Conservation (phyloP, 2,797 vertebrate species). For the Vireo griseus region DNA sequence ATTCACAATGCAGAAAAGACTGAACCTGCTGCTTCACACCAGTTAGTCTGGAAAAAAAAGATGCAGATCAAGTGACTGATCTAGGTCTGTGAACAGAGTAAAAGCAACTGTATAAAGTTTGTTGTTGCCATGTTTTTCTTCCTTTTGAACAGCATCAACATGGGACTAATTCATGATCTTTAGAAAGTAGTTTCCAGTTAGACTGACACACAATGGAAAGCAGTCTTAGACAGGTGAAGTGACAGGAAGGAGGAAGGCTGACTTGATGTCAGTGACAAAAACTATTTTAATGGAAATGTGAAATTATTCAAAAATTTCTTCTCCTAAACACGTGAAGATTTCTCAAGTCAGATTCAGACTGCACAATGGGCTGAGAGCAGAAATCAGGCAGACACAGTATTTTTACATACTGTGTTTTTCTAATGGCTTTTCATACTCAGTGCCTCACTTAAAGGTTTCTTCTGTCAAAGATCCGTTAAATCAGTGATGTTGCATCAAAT, state of each 20-base stretch:
- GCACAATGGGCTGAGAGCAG: slow-evolving; percentile 36
- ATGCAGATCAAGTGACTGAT: background rate
- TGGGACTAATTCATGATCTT: slow-evolving; percentile 60
- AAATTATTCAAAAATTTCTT: slow-evolving; percentile 67
- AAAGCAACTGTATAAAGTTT: slow-evolving; percentile 21
- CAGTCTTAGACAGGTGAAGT: slow-evolving; percentile 63
- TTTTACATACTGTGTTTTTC: slow-evolving; percentile 3
- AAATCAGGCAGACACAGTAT: slow-evolving; percentile 39
- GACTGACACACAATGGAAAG: slow-evolving; percentile 62
- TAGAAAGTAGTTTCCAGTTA: slow-evolving; percentile 57
- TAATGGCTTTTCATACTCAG: slow-evolving; percentile 38
- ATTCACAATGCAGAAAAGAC: background rate
- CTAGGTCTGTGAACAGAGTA: background rate
- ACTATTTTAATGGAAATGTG: slow-evolving; percentile 70
- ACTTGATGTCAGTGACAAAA: slow-evolving; percentile 67
- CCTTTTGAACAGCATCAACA: slow-evolving; percentile 56
- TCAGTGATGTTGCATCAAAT: slow-evolving; percentile 34
- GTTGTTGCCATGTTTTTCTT: slow-evolving; percentile 53
- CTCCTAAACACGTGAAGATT: slow-evolving; percentile 50
- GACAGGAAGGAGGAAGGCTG: slow-evolving; percentile 64
- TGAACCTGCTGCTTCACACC: background rate
- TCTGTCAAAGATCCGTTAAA: slow-evolving; percentile 53
- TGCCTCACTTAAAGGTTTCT: slow-evolving; percentile 35
- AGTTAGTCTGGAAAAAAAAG: background rate
- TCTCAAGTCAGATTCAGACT: slow-evolving; percentile 52